Conservation (phyloP, 2,113 vertebrate genomes). For the Corvus moneduloides region DNA sequence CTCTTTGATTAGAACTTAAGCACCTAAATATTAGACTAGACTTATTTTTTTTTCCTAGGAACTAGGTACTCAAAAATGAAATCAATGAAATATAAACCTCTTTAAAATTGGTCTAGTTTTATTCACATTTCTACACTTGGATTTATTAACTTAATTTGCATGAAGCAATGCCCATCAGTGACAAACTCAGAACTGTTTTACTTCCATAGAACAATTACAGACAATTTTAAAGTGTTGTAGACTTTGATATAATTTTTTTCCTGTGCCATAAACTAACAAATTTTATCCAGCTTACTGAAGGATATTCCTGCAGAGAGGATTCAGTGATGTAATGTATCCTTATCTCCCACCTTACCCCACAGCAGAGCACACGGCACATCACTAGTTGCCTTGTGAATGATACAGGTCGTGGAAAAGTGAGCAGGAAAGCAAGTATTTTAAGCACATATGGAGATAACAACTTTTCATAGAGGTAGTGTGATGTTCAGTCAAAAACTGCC, state of each 20-base stretch:
- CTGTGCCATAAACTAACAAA: background rate
- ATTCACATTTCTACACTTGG: background rate
- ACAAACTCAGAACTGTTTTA: background rate
- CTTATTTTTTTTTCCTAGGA: background rate
- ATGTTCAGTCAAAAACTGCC: background rate
- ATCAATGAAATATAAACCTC: background rate
- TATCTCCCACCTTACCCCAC: background rate
- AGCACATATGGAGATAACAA: rapidly evolving
- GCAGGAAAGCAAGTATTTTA: background rate
- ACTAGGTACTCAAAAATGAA: background rate
- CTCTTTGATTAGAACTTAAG: background rate
- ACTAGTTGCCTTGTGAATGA: background rate
- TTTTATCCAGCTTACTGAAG: background rate
- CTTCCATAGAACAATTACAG: background rate
- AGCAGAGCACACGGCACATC: background rate
- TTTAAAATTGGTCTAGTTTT: background rate
- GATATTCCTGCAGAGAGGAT: background rate
- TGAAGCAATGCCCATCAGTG: background rate
- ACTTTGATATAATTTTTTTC: background rate
- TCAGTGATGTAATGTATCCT: background rate
- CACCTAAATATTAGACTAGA: background rate
- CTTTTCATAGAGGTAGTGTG: background rate
- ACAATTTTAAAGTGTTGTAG: background rate
- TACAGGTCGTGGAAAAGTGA: background rate
- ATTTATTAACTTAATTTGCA: background rate